Percentiles rank a stretch among this genome's conserved stretches.
phyloP scores from a whole-genome alignment of 1,140 invertebrate genomes.

The Araneus ventricosus region DNA sequence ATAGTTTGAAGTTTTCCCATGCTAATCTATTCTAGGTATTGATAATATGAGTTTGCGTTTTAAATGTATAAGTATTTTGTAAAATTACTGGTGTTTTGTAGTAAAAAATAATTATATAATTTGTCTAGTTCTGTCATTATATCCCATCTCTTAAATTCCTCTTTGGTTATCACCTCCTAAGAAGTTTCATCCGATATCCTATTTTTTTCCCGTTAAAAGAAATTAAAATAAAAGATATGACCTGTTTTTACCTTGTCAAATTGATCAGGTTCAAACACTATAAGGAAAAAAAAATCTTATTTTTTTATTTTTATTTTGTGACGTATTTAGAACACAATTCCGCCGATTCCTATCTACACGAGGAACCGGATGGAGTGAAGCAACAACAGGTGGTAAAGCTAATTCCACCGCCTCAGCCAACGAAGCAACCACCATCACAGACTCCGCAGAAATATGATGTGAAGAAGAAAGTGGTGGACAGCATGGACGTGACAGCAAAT shows the following conservation, averaged over 20 bases:
- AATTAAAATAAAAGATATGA: not conserved
- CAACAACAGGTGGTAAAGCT: conserved; percentile 27
- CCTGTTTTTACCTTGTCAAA: not conserved
- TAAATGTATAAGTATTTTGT: no score
- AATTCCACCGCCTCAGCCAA: not conserved
- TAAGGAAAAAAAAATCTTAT: not conserved
- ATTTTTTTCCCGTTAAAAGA: no score
- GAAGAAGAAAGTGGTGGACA: conserved; percentile 43
- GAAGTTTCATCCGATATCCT: no score
- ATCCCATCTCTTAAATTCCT: no score
- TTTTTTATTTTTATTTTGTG: not conserved
- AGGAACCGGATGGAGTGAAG: conserved; percentile 66
- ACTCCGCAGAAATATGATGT: not conserved
- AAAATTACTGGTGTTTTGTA: no score
- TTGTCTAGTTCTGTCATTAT: no score
- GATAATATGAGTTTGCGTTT: no score
- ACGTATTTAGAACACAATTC: conserved; percentile 55
- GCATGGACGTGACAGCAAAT: not conserved
- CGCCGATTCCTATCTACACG: conserved; percentile 62
- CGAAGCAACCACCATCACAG: not conserved
- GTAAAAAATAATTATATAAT: no score
- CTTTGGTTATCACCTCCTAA: no score
- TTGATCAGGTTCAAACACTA: conserved; percentile 5
- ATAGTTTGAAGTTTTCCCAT: no score
- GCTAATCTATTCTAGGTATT: no score